A percentile compares a stretch with the other conserved stretches of the same genome.
Conservation (phyloP, 2,888 invertebrate species). For the Oxystoma pomonae region DNA sequence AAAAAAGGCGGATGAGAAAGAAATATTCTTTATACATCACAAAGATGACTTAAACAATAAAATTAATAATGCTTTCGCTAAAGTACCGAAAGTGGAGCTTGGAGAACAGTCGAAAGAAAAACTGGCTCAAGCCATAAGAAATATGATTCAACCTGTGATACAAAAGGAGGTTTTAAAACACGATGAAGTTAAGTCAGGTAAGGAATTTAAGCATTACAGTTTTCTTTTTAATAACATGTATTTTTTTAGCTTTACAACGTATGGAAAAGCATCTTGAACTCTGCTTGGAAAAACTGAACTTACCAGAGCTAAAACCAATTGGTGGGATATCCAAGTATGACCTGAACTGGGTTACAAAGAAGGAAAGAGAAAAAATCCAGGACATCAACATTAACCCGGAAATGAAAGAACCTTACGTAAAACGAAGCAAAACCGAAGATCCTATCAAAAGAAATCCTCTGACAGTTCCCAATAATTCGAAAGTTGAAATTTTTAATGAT, state of each 20-base stretch:
- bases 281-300: slow-evolving; percentile 9
- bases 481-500: background rate
- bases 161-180: slow-evolving; percentile 28
- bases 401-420: too few relatives aligned
- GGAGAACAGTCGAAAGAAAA: slow-evolving; percentile 20
- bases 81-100: slow-evolving; percentile 15
- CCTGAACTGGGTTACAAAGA: background rate
- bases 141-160: slow-evolving; percentile 27
- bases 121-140: slow-evolving; percentile 20
- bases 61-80: slow-evolving; percentile 8
- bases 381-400: background rate
- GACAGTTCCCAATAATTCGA: background rate
- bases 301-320: background rate
- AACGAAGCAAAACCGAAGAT: too few relatives aligned
- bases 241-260: slow-evolving; percentile 26
- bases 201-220: background rate
- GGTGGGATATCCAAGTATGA: background rate
- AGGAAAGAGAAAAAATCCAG: background rate
- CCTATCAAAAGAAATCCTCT: background rate
- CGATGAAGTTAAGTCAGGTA: slow-evolving; percentile 28
- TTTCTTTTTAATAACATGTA: background rate
- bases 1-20: too few relatives aligned
- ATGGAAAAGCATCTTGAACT: slow-evolving; percentile 24
- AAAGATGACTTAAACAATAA: slow-evolving; percentile 16
- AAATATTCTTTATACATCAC: slow-evolving; percentile 16